These are phyloP conservation scores for Tapirus terrestris DNA, from an alignment of 2,113 vertebrate species.

Conservation along the genomic window DNA sequence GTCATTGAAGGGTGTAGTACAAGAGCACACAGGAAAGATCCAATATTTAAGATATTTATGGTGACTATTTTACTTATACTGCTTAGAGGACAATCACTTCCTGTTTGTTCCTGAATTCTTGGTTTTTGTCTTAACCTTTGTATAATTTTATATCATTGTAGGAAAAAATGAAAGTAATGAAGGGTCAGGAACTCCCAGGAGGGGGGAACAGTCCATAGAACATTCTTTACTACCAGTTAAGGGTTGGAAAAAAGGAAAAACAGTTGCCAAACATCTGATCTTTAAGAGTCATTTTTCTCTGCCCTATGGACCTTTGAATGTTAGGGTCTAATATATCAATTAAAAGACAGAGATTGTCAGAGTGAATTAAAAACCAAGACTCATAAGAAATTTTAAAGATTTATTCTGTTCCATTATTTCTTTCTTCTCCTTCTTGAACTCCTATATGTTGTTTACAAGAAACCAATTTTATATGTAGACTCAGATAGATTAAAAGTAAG, in stretches of 20 bases:
- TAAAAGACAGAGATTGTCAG: not conserved
- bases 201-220: not conserved
- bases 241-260: conserved; percentile 67
- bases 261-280: conserved; percentile 64
- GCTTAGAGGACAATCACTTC: conserved; percentile 77
- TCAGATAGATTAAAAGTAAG: not conserved
- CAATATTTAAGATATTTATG: conserved; percentile 71
- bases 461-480: not conserved
- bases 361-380: not conserved
- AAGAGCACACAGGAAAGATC: conserved; percentile 49
- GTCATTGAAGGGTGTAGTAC: not conserved
- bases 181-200: conserved; percentile 6
- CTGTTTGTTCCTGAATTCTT: conserved; percentile 79
- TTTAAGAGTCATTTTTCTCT: not conserved
- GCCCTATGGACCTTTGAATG: not conserved
- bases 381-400: not conserved
- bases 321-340: not conserved
- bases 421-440: not conserved
- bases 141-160: conserved; percentile 69
- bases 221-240: conserved; percentile 22
- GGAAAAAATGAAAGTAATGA: not conserved
- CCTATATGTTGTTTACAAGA: not conserved
- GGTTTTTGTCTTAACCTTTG: conserved; percentile 72
- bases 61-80: conserved; percentile 72
- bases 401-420: not conserved